Percentiles rank a stretch among this genome's conserved stretches.
Conservation (phyloP, 2,888 invertebrate species). For the Arge pagana region DNA sequence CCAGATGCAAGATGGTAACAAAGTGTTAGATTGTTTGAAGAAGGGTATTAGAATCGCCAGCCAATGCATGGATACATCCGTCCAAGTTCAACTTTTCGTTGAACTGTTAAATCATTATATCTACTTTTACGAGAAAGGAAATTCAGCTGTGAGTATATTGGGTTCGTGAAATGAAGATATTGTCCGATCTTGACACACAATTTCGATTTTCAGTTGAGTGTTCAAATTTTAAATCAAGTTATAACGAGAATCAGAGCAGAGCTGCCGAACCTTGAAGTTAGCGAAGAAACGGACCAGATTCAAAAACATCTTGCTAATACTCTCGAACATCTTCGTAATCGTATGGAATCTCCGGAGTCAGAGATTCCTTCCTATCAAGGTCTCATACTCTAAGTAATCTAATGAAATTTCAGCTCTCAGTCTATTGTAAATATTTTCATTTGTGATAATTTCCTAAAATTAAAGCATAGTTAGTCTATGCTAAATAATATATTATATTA, state of each 20-base stretch:
- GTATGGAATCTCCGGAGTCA: slow-evolving; percentile 69
- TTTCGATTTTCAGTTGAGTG: slow-evolving; percentile 64
- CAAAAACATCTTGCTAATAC: slow-evolving; percentile 94
- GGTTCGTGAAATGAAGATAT: too few relatives aligned
- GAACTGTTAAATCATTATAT: slow-evolving; percentile 94
- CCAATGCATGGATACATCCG: slow-evolving; percentile 96
- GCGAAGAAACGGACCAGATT: slow-evolving; percentile 96
- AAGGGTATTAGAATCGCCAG: slow-evolving; percentile 94
- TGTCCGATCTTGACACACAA: slow-evolving; percentile 5
- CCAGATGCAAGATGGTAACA: slow-evolving; percentile 85
- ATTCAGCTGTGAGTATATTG: slow-evolving; percentile 64
- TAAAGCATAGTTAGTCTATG: too few relatives aligned
- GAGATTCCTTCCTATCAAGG: slow-evolving; percentile 71
- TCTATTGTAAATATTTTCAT: too few relatives aligned
- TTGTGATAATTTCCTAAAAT: too few relatives aligned
- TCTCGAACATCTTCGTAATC: slow-evolving; percentile 76
- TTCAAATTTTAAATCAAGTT: slow-evolving; percentile 71
- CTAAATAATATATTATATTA: too few relatives aligned
- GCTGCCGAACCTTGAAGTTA: slow-evolving; percentile 89
- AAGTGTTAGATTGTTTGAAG: slow-evolving; percentile 93
- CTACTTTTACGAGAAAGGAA: slow-evolving; percentile 89
- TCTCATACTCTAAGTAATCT: slow-evolving; percentile 61
- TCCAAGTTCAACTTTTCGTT: slow-evolving; percentile 94
- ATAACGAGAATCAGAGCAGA: slow-evolving; percentile 93
- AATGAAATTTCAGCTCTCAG: too few relatives aligned